These are phyloP conservation scores for Tanytarsus gracilentus DNA, from an alignment of 2,888 invertebrate species.

Conservation along the genomic window DNA sequence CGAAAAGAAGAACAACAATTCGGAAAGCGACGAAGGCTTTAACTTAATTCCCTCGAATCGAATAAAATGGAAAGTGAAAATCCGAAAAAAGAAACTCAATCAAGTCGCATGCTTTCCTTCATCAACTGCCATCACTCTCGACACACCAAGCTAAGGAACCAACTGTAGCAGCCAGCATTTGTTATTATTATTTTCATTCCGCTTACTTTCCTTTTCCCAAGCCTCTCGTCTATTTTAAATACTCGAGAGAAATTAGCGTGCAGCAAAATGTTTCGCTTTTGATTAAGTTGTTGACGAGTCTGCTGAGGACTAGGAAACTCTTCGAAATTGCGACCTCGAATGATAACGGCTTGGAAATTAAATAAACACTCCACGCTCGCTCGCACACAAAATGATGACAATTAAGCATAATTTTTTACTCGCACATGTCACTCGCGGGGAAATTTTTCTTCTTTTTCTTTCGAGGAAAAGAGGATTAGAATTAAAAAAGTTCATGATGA, in stretches of 20 bases:
- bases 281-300: slow-evolving; percentile 8
- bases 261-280: slow-evolving; percentile 3
- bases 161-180: too few relatives aligned
- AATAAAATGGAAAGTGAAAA: slow-evolving; percentile 13
- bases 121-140: not conserved
- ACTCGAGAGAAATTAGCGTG: slow-evolving; percentile 20
- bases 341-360: too few relatives aligned
- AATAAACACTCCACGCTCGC: too few relatives aligned
- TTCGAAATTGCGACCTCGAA: not conserved
- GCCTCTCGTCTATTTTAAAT: slow-evolving; percentile 23
- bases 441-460: too few relatives aligned
- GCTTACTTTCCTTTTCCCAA: slow-evolving; percentile 1
- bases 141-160: too few relatives aligned
- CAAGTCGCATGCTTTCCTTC: not conserved
- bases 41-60: not conserved
- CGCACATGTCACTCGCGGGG: not conserved
- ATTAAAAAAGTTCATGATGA: too few relatives aligned
- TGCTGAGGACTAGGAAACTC: not conserved
- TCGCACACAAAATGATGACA: not conserved
- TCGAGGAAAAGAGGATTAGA: too few relatives aligned
- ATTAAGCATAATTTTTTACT: not conserved
- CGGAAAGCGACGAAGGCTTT: not conserved
- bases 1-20: not conserved
- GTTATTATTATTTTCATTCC: not conserved
- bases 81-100: slow-evolving; percentile 16